These are phyloP conservation scores for Chelon labrosus DNA, from an alignment of 2,797 vertebrate species.

Conservation along the genomic window DNA sequence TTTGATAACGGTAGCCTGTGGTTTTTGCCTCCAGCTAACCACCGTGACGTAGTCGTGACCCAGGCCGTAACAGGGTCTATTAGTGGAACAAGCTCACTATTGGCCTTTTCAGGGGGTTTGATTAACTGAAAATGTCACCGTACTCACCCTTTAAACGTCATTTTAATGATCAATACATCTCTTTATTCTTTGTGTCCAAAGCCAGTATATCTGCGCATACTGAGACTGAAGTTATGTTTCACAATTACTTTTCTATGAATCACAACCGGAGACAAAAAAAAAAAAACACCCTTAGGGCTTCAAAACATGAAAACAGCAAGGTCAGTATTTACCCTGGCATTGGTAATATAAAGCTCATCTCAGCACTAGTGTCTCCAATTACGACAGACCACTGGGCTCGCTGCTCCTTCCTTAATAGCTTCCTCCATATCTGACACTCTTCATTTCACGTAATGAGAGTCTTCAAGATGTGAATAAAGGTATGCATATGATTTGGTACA, in stretches of 20 bases:
- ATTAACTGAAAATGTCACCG: background rate
- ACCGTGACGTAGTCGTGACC: too few species aligned
- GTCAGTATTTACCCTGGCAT: conserved; percentile 71
- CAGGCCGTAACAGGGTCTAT: too few species aligned
- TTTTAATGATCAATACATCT: conserved; percentile 9
- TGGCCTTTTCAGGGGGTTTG: too few species aligned
- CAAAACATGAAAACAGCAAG: conserved; percentile 69
- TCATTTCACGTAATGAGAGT: conserved; percentile 78
- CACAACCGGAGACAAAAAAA: conserved; percentile 44
- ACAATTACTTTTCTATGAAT: conserved; percentile 58
- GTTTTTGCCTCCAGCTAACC: too few species aligned
- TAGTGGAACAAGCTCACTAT: too few species aligned
- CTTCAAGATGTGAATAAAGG: conserved; percentile 77
- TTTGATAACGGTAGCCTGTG: too few species aligned
- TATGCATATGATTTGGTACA: conserved; percentile 74
- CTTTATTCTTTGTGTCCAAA: conserved; percentile 19
- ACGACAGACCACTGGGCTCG: conserved; percentile 57
- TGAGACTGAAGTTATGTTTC: conserved; percentile 53
- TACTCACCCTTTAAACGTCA: background rate
- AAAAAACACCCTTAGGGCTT: conserved; percentile 47
- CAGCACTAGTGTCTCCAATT: conserved; percentile 73
- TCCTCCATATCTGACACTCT: conserved; percentile 77
- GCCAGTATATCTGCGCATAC: conserved; percentile 34
- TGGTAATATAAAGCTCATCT: conserved; percentile 72
- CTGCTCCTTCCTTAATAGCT: conserved; percentile 70